These are phyloP conservation scores for Dione vanillae DNA, from an alignment of 2,888 invertebrate genomes.

Conservation along the genomic window DNA sequence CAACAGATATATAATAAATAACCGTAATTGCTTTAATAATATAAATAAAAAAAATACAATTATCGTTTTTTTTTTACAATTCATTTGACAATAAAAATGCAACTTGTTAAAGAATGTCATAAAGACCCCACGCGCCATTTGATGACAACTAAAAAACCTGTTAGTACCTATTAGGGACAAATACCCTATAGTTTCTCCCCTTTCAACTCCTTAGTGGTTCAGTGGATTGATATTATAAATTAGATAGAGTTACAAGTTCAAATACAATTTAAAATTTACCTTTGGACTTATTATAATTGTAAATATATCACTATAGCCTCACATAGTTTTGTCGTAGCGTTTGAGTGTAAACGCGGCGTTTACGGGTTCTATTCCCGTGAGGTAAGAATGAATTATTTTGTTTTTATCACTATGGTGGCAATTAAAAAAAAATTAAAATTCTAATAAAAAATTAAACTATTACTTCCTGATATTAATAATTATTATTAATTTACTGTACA, in stretches of 20 bases:
- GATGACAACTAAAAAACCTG: constrained; percentile 45
- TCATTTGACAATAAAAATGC: constrained; percentile 4
- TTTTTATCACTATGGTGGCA: too few species aligned
- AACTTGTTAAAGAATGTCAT: constrained; percentile 14
- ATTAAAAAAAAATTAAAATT: too few species aligned
- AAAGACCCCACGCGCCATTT: constrained; percentile 37
- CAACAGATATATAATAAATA: background rate
- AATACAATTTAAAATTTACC: too few species aligned
- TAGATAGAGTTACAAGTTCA: background rate
- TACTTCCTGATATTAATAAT: too few species aligned
- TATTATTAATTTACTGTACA: too few species aligned
- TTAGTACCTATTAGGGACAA: constrained; percentile 36
- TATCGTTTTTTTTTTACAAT: constrained; percentile 10
- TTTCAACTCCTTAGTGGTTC: background rate
- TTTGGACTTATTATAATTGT: too few species aligned
- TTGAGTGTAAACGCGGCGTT: background rate
- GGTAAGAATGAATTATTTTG: too few species aligned
- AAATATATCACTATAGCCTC: too few species aligned
- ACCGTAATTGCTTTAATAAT: background rate
- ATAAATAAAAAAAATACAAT: background rate
- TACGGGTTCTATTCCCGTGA: background rate
- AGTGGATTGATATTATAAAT: background rate
- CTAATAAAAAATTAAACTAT: too few species aligned
- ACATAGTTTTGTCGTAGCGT: too few species aligned
- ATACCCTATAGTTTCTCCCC: constrained; percentile 22